A percentile compares a stretch with the other conserved stretches of the same genome.
These are phyloP conservation scores for Scaptomyza polygonia DNA, from an alignment of 2,888 invertebrate genomes.

Conservation along the genomic window DNA sequence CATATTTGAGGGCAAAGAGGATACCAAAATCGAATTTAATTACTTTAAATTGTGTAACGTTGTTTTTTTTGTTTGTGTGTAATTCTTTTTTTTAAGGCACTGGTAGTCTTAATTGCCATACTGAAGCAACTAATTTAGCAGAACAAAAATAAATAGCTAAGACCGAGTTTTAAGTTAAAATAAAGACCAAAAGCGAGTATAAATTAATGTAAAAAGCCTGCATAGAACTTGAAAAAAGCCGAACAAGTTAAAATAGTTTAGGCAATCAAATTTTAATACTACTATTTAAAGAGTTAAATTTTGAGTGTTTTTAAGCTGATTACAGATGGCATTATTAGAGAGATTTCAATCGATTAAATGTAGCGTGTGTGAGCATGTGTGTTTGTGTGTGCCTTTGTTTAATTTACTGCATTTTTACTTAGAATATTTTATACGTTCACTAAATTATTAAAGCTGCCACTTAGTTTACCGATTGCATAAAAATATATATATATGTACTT, in stretches of 20 bases:
- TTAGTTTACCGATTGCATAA: constrained; percentile 77
- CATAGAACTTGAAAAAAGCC: constrained; percentile 11
- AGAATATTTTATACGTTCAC: constrained; percentile 61
- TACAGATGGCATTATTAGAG: constrained; percentile 59
- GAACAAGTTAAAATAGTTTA: constrained; percentile 8
- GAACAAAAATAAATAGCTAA: constrained; percentile 22
- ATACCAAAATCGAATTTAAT: constrained; percentile 13
- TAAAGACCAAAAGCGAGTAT: not conserved
- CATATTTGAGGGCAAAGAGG: constrained; percentile 43
- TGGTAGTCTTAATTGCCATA: constrained; percentile 71
- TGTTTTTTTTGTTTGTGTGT: constrained; percentile 8
- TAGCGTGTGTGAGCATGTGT: constrained; percentile 4
- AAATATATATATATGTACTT: constrained; percentile 33
- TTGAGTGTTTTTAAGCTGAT: constrained; percentile 26
- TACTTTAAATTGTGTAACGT: constrained; percentile 6
- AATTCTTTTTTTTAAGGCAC: constrained; percentile 62
- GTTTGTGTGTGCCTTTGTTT: constrained; percentile 14
- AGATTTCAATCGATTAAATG: constrained; percentile 62
- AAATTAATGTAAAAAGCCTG: not conserved
- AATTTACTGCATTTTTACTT: constrained; percentile 40
- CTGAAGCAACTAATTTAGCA: constrained; percentile 47
- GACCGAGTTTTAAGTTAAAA: constrained; percentile 1
- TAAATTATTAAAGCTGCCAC: constrained; percentile 84
- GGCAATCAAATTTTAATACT: constrained; percentile 2
- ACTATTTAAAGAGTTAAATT: not conserved